These are phyloP conservation scores for Agonopterix alstromeriana DNA, from an alignment of 2,888 invertebrate genomes.

Conservation along the genomic window DNA sequence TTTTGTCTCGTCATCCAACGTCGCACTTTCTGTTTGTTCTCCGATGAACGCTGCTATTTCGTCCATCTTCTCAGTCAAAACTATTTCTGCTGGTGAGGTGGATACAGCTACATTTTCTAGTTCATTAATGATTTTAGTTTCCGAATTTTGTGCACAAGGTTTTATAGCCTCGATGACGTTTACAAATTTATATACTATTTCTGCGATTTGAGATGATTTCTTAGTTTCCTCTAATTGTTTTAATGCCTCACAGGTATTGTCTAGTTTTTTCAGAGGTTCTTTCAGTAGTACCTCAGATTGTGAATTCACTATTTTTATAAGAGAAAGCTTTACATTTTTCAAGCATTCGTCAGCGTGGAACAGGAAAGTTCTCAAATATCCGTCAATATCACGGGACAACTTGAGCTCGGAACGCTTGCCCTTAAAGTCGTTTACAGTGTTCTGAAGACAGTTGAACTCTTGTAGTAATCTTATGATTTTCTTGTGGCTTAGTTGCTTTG, in stretches of 20 bases:
- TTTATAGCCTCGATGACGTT: conserved; percentile 23
- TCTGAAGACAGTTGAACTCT: conserved; percentile 42
- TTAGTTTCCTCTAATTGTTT: conserved; percentile 15
- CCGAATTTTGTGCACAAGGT: conserved; percentile 23
- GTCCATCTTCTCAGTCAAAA: conserved; percentile 27
- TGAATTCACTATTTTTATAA: conserved; percentile 39
- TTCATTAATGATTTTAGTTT: conserved; percentile 28
- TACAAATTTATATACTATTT: conserved; percentile 22
- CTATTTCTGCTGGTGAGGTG: conserved; percentile 16
- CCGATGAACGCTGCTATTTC: conserved; percentile 26
- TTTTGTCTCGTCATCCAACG: conserved; percentile 15
- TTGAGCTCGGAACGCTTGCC: conserved; percentile 24
- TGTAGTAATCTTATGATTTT: conserved; percentile 53
- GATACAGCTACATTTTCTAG: conserved; percentile 19
- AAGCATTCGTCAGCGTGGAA: conserved; percentile 39
- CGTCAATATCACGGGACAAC: conserved; percentile 33
- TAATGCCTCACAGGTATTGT: conserved; percentile 18
- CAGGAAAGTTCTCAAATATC: conserved; percentile 34
- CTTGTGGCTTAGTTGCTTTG: conserved; percentile 44
- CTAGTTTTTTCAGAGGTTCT: conserved; percentile 32
- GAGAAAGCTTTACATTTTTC: conserved; percentile 30
- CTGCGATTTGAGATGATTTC: conserved; percentile 18
- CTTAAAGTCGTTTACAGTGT: conserved; percentile 39
- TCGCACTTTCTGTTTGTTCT: conserved; percentile 13
- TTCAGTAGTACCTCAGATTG: conserved; percentile 40